A percentile compares a stretch with the other conserved stretches of the same genome.
These are phyloP conservation scores for Phenganax marumi DNA, from an alignment of 92 coral and sea anemone genomes.

Conservation along the genomic window DNA sequence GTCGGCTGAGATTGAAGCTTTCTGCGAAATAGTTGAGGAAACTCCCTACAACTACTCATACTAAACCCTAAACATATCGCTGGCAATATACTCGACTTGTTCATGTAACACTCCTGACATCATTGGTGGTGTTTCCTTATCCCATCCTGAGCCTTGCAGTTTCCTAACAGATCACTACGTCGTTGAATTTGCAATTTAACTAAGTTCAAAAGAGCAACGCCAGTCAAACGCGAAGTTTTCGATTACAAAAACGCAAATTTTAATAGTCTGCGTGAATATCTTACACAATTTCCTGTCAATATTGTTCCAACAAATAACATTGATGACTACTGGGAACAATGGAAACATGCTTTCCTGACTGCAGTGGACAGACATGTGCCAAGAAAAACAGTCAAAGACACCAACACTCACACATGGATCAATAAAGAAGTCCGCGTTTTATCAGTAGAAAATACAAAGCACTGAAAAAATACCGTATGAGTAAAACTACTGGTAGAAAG, in stretches of 20 bases:
- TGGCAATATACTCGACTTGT: too few relatives aligned
- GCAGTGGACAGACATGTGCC: slow-evolving; percentile 51
- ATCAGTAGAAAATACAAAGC: too few relatives aligned
- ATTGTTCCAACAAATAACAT: slow-evolving; percentile 22
- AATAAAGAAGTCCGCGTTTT: neutral
- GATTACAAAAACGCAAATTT: too few relatives aligned
- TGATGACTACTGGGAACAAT: slow-evolving; percentile 41
- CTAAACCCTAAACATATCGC: slow-evolving; percentile 49
- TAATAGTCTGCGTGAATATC: slow-evolving; percentile 38
- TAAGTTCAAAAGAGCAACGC: slow-evolving; percentile 40
- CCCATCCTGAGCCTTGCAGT: slow-evolving; percentile 11
- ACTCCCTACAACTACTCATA: slow-evolving; percentile 23
- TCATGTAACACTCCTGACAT: too few relatives aligned
- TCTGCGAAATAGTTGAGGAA: slow-evolving; percentile 48
- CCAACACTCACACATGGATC: slow-evolving; percentile 32
- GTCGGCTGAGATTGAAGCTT: slow-evolving; percentile 14
- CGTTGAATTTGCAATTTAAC: slow-evolving; percentile 38
- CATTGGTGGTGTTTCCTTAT: slow-evolving; percentile 48
- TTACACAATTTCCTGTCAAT: slow-evolving; percentile 23
- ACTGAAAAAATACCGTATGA: too few relatives aligned
- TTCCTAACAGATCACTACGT: slow-evolving; percentile 57
- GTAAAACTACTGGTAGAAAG: slow-evolving; percentile 53
- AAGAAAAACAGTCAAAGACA: slow-evolving; percentile 52
- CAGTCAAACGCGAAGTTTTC: slow-evolving; percentile 39
- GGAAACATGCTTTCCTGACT: slow-evolving; percentile 62